phyloP scores from a whole-genome alignment of 2,113 vertebrate genomes.

The Epinephelus moara region DNA sequence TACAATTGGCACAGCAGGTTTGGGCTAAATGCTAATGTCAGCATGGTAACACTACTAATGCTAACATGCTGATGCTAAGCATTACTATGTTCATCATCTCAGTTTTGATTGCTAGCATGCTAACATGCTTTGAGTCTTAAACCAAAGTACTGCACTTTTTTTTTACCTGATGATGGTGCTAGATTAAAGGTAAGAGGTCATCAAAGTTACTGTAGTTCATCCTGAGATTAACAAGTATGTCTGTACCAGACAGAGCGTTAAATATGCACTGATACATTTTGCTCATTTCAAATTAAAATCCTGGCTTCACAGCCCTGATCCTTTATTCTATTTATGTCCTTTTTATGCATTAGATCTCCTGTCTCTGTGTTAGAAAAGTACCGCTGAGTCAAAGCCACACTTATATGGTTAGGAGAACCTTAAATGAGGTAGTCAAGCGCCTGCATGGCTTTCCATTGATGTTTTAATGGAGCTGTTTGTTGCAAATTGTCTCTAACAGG shows the following conservation, averaged over 20 bases:
- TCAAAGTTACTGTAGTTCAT: neutral
- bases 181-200: too few relatives aligned
- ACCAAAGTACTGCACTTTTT: too few relatives aligned
- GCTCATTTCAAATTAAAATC: neutral
- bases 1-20: neutral
- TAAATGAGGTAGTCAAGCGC: slow-evolving; percentile 24
- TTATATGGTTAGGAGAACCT: neutral
- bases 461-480: slow-evolving; percentile 68
- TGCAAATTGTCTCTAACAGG: slow-evolving; percentile 45
- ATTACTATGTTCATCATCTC: too few relatives aligned
- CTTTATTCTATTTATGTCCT: neutral
- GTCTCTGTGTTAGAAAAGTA: neutral
- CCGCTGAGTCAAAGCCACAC: neutral
- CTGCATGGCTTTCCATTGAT: slow-evolving; percentile 41
- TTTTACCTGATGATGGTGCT: too few relatives aligned
- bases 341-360: neutral
- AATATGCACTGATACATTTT: neutral
- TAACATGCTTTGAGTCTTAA: too few relatives aligned
- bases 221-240: neutral
- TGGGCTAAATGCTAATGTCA: too few relatives aligned
- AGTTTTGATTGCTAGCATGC: too few relatives aligned
- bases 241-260: neutral
- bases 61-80: neutral
- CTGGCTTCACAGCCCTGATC: neutral
- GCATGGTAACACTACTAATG: too few relatives aligned